Evolutionary conservation across 1,140 invertebrate species (phyloP).

Genomic region (Drosophila yakuba): DNA sequence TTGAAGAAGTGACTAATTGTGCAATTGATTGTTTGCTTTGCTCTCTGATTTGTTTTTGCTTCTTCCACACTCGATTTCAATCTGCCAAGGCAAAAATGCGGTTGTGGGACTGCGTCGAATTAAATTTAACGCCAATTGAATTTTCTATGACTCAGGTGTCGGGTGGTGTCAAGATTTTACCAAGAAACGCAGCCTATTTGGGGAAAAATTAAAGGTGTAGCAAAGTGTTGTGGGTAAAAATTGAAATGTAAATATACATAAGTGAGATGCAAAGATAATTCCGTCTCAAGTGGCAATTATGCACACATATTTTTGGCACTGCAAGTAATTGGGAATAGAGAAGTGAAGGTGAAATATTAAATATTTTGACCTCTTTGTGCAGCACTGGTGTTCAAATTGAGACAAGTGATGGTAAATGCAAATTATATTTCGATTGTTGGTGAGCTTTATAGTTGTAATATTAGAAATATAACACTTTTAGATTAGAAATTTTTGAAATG

Average conservation of each 20-base stretch:
- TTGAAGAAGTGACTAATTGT: conserved; percentile 78
- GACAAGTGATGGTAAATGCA: too few species aligned
- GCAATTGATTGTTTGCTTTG: conserved; percentile 59
- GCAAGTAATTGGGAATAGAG: conserved; percentile 2
- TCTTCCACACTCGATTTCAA: conserved; percentile 22
- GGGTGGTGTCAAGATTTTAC: conserved; percentile 16
- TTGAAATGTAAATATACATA: neutral
- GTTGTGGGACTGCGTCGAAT: conserved; percentile 48
- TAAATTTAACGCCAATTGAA: conserved; percentile 53
- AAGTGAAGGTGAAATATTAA: conserved; percentile 7
- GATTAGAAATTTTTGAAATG: neutral
- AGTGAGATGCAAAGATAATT: neutral
- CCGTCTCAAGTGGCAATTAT: neutral
- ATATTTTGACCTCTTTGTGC: conserved; percentile 3
- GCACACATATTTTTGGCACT: neutral
- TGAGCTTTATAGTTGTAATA: neutral
- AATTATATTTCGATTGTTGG: neutral
- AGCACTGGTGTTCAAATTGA: too few species aligned
- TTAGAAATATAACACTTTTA: neutral
- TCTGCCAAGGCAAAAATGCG: conserved; percentile 49
- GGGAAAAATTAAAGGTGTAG: conserved; percentile 9
- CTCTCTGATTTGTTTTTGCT: conserved; percentile 20
- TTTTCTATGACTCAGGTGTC: conserved; percentile 54
- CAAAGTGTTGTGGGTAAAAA: conserved; percentile 2
- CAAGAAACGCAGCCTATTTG: conserved; percentile 22